These are phyloP conservation scores for Oasisia sp. DNA, from an alignment of 2,888 invertebrate genomes.

Conservation along the genomic window DNA sequence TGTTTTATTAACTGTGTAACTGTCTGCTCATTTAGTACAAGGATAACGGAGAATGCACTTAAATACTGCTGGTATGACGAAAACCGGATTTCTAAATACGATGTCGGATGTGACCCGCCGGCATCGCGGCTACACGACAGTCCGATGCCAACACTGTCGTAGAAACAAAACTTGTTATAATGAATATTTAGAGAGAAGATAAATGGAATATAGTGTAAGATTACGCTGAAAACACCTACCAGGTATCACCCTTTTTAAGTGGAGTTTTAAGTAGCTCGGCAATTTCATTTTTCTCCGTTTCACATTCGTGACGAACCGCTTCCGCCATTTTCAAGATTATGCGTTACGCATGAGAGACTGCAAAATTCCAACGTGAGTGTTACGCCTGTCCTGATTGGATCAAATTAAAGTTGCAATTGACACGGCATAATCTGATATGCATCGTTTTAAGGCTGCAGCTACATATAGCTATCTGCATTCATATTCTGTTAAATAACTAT, in stretches of 20 bases:
- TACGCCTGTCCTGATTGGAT: background rate
- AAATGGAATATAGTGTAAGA: background rate
- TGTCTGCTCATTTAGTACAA: background rate
- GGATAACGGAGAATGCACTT: background rate
- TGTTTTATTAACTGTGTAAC: background rate
- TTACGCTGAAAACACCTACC: slow-evolving; percentile 50
- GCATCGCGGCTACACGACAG: background rate
- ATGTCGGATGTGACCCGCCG: background rate
- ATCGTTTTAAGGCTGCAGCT: background rate
- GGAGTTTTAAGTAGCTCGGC: slow-evolving; percentile 51
- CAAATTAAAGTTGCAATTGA: background rate
- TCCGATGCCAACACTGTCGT: background rate
- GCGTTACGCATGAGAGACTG: slow-evolving; percentile 10
- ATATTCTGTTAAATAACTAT: background rate
- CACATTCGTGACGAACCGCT: slow-evolving; percentile 57
- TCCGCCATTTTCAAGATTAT: slow-evolving; percentile 49
- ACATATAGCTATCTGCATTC: background rate
- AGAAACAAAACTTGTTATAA: background rate
- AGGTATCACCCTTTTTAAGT: slow-evolving; percentile 61
- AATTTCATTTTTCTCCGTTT: slow-evolving; percentile 61
- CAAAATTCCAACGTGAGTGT: background rate
- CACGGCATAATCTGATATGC: background rate
- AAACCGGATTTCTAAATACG: background rate
- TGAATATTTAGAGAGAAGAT: background rate
- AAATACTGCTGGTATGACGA: background rate